phyloP scores from a whole-genome alignment of 2,113 vertebrate species.

The Sebastes schlegelii region DNA sequence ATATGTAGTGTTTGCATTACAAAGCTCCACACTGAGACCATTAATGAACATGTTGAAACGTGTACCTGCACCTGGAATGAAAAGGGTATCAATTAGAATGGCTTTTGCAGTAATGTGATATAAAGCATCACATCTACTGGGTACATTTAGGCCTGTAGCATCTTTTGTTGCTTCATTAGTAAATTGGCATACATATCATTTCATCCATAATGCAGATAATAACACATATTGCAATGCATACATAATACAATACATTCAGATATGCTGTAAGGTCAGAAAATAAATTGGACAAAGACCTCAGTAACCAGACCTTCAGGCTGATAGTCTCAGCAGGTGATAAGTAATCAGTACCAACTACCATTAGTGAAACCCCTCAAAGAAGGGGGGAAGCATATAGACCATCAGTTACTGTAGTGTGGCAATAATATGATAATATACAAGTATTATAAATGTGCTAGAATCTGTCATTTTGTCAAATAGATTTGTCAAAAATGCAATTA shows the following conservation, averaged over 20 bases:
- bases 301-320: not conserved
- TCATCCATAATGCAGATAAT: not conserved
- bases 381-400: not conserved
- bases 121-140: not conserved
- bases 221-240: not conserved
- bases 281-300: not conserved
- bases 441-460: not conserved
- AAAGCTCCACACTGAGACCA: slow-evolving; percentile 14
- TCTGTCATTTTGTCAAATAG: not conserved
- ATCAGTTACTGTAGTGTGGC: not conserved
- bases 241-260: not conserved
- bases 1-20: slow-evolving; percentile 23
- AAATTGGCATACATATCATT: not conserved
- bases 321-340: slow-evolving; percentile 11
- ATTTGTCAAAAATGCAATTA: not conserved
- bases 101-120: not conserved
- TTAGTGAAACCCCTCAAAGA: not conserved
- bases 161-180: slow-evolving; percentile 7
- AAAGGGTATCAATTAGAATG: not conserved
- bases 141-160: not conserved
- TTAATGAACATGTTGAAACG: slow-evolving; percentile 46
- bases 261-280: not conserved
- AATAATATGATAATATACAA: not conserved
- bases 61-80: not conserved
- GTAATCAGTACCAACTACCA: slow-evolving; percentile 19